Evolutionary conservation across 64 coral and sea anemone species (phyloP), one percentile per base, ranked within the genome.

Genomic region (Actinia equina): DNA sequence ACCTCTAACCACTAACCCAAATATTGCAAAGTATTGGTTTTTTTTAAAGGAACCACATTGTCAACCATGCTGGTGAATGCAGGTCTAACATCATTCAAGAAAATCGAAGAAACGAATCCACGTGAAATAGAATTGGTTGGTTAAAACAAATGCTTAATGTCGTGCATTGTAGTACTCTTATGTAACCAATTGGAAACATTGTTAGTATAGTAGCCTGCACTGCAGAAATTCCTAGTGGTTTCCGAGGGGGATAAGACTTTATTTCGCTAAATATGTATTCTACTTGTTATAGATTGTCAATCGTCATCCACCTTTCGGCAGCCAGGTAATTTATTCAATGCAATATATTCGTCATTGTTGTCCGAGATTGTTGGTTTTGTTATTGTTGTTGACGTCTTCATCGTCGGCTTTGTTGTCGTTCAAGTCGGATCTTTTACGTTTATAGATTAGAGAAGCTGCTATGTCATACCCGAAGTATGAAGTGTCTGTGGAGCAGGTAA

Each of bases 61-160:
- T 99, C 97, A 42, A 88, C 82, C 44, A 93, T 99, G 97, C 59
- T 99, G 45, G 97, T 99, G 19, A 95, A 95, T 71, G 97, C 97
- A 82, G 97, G 97, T 25, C 82, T 99, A 77, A 99, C 91, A 19
- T 90, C 97, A 20, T 90, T 99, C 25, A 86, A 91, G 86, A 99
- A 99, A 91, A 93, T 99, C 22, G 97, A 99, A 86, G 93, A 93
- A 12, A 99, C 97, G 71, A 99, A 99, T 85, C 93, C 97, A 63
- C 70, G 97, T 74, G 90, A 99, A 92, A 99, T 99, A 69, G 97
- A 95, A 88, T 69, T 99, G 97, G 97, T 95, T 95, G 2, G 78
- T 4, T 0, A 55, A 52, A 27, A 44, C 4, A 49, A 49, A 49
- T 49, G 46, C 7, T 49, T 8, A 49, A 49, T 49, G 46, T 4